These are phyloP conservation scores for Natator depressus DNA, from an alignment of 2,113 vertebrate species.

Conservation along the genomic window DNA sequence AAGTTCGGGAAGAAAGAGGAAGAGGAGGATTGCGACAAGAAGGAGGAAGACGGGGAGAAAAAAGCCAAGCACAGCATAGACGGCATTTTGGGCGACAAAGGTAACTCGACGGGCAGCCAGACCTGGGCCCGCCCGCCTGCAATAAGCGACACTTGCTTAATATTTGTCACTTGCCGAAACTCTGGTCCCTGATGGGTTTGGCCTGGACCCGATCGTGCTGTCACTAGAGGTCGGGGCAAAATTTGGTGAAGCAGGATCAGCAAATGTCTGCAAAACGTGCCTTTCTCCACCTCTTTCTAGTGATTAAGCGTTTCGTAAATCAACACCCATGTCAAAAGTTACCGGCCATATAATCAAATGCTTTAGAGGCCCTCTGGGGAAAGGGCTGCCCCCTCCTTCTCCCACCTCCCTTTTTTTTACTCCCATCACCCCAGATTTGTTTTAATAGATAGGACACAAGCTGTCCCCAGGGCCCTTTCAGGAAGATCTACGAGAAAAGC, in stretches of 20 bases:
- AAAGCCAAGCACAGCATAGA: constrained; percentile 99
- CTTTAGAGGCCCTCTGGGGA: background rate
- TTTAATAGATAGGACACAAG: background rate
- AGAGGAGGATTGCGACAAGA: constrained; percentile 97
- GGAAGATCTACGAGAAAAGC: background rate
- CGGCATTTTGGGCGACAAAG: constrained; percentile 99
- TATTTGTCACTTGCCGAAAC: background rate
- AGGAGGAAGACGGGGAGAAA: constrained; percentile 98
- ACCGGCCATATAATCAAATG: background rate
- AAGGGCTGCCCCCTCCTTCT: background rate
- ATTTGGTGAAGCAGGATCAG: background rate
- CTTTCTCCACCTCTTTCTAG: no score
- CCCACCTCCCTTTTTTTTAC: background rate
- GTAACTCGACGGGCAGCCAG: constrained; percentile 68
- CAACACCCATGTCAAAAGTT: background rate
- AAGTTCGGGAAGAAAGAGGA: constrained; percentile 99
- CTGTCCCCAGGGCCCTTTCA: background rate
- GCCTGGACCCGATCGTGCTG: background rate
- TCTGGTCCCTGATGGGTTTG: background rate
- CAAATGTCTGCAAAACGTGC: background rate
- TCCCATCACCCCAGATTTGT: background rate
- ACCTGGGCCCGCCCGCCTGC: fast-evolving
- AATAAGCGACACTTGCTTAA: background rate
- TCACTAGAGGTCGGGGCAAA: background rate
- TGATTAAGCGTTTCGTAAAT: background rate